Evolutionary conservation across 2,888 invertebrate species (phyloP), one percentile per base, ranked within the genome.

Genomic region (Bursaphelenchus okinawaensis): DNA sequence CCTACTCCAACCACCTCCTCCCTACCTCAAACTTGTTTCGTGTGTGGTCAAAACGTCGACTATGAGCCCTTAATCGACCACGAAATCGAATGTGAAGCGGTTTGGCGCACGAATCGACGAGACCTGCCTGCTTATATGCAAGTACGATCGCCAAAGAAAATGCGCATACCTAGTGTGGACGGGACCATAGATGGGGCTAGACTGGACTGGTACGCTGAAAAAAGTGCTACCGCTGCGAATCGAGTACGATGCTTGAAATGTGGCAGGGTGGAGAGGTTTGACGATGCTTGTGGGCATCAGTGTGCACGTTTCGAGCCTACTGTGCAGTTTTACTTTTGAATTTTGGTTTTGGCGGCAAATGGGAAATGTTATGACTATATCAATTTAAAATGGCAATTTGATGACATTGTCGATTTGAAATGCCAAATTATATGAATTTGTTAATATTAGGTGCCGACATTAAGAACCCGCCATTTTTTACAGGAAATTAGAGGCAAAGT

Each of bases 231-330:
- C 19, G 9, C 22, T 19, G 63, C 63, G 8, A 27, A 23, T 8
- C 7, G 20, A 20, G 63, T 63, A 26, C 59, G 63, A 19, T 63
- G 63, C 24, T 4, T 31, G 16, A 20, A 63, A 4, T 63, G 63
- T 26, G 22, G 29, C 6, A 9, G 27, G 8, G 12, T 3, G 16
- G 29, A 65, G 9, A 28, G 23, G 63, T 63, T 63, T 22, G 65
- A 22, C 22, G 62, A 63, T 20, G 63, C 28, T 64, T 20, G 8
- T 7, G 31, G 20, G 4, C 63, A 63, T 65, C 63, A 40, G 19
- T 63, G 63, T 63, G 64, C 62, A 19, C 7, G 63, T 7, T 63
- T 63, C 7, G 65, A 63, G 26, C 63, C 63, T 9, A 63, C 59
- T 22, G 63, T 63, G 16, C 29, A 63, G 20, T 63, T 63, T 26